Evolutionary conservation across 2,888 invertebrate species (phyloP).

Genomic region (Scaptomyza parva): DNA sequence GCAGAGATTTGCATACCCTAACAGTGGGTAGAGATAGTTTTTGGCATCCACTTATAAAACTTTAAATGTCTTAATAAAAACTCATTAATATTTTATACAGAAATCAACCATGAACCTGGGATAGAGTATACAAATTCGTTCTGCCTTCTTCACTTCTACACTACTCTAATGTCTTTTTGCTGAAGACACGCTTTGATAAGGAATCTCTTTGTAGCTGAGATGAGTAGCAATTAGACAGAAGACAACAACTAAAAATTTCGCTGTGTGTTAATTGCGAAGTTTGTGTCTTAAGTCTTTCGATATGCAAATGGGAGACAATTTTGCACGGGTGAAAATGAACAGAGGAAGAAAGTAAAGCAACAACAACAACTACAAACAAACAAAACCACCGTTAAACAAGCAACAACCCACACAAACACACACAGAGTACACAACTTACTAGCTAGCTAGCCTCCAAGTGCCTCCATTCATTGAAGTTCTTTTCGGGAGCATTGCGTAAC

Average conservation of each 20-base stretch:
- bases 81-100: too few relatives aligned
- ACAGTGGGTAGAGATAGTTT: neutral
- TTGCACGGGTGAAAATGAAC: slow-evolving; percentile 53
- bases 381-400: slow-evolving; percentile 52
- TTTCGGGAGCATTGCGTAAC: slow-evolving; percentile 63
- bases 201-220: slow-evolving; percentile 31
- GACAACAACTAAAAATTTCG: slow-evolving; percentile 58
- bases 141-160: neutral
- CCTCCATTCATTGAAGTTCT: slow-evolving; percentile 61
- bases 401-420: slow-evolving; percentile 34
- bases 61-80: neutral
- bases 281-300: slow-evolving; percentile 57
- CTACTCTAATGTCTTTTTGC: slow-evolving; percentile 16
- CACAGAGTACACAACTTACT: slow-evolving; percentile 9
- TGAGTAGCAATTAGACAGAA: slow-evolving; percentile 51
- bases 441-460: slow-evolving; percentile 4
- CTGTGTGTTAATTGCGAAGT: slow-evolving; percentile 72
- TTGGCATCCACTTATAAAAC: neutral
- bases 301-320: slow-evolving; percentile 61
- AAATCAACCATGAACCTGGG: too few relatives aligned
- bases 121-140: slow-evolving; percentile 30
- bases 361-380: neutral
- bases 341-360: slow-evolving; percentile 60
- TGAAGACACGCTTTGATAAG: slow-evolving; percentile 39
- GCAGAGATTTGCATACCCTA: slow-evolving; percentile 7